Evolutionary conservation across 2,888 invertebrate species (phyloP).

Genomic region (Polietes domitor): DNA sequence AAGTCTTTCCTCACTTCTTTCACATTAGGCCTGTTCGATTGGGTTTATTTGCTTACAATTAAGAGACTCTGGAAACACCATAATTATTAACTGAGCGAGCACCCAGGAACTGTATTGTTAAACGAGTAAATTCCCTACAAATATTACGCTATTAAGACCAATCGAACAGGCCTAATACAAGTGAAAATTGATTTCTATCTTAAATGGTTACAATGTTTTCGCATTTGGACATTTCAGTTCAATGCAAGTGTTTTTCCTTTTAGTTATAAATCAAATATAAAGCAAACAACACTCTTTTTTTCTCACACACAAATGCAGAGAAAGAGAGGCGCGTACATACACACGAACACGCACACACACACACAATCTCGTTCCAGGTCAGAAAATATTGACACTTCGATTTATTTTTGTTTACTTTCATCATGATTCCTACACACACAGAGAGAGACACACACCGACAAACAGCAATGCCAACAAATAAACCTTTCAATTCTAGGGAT

Average conservation of each 20-base stretch:
- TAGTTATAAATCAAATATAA: conserved; percentile 53
- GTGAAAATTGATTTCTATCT: no score
- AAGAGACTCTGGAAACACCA: no score
- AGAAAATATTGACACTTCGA: conserved; percentile 67
- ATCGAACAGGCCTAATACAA: no score
- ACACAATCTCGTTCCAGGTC: conserved; percentile 66
- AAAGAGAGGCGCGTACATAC: conserved; percentile 21
- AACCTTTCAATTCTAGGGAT: conserved; percentile 22
- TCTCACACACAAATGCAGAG: background rate
- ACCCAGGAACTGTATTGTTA: no score
- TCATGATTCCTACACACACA: conserved; percentile 48
- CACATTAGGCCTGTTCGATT: no score
- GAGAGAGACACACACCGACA: conserved; percentile 3
- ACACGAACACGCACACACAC: no score
- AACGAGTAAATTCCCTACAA: no score
- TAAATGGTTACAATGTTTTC: background rate
- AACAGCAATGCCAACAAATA: background rate
- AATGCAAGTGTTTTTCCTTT: conserved; percentile 14
- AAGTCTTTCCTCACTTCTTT: no score
- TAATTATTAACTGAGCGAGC: no score
- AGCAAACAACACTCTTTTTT: background rate
- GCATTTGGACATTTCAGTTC: background rate
- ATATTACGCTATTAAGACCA: no score
- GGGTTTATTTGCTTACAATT: no score
- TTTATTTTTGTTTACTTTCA: conserved; percentile 63